A percentile compares a stretch with the other conserved stretches of the same genome.
Evolutionary conservation across 2,797 vertebrate species (phyloP).

Genomic region (Alosa sapidissima): DNA sequence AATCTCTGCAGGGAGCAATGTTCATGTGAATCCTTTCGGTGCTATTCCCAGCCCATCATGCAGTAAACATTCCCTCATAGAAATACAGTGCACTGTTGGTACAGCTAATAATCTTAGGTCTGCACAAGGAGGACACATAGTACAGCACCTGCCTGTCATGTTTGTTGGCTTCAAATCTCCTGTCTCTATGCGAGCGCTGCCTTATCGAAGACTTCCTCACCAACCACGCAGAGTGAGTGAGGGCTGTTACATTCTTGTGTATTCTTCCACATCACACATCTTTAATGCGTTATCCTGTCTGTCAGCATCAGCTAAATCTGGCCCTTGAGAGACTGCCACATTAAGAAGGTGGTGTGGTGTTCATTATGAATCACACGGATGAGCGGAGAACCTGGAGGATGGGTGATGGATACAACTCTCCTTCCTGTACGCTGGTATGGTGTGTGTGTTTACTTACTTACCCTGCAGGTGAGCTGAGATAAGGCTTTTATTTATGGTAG

Average conservation of each 20-base stretch:
- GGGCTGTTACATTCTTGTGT: neutral
- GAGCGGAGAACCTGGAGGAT: neutral
- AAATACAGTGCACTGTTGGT: neutral
- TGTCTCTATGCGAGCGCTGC: too few relatives aligned
- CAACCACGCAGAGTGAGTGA: neutral
- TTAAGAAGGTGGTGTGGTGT: neutral
- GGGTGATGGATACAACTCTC: neutral
- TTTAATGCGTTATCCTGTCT: neutral
- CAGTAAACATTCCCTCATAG: neutral
- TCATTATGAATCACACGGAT: slow-evolving; percentile 10
- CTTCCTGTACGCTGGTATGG: neutral
- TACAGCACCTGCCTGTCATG: neutral
- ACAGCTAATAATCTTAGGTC: neutral
- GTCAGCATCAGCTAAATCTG: neutral
- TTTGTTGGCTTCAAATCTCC: neutral
- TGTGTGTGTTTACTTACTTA: neutral
- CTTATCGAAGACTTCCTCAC: neutral
- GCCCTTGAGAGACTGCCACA: neutral
- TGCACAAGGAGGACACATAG: neutral
- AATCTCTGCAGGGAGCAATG: neutral
- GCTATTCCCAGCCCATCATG: neutral
- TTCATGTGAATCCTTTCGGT: neutral
- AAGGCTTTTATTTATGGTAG: neutral
- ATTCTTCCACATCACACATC: neutral
- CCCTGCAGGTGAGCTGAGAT: neutral